Base-by-base conservation (phyloP, 2,888 invertebrate species). In the Odontocerum albicorne region DNA sequence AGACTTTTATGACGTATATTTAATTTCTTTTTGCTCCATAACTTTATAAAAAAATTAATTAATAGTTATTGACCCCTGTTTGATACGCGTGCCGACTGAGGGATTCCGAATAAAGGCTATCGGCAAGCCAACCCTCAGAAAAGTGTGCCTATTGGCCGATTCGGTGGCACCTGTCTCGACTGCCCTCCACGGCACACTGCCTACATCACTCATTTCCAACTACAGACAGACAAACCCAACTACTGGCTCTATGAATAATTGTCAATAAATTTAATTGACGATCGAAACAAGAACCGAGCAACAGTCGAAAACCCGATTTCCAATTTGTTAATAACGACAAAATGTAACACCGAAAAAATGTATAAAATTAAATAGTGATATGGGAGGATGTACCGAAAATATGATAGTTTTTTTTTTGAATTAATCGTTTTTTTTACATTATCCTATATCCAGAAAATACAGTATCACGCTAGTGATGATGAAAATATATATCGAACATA, bases 21-120 rank as follows among this genome's bases (percentile, higher is more conserved):
- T n/a, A n/a, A n/a, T n/a, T n/a, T n/a, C n/a, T n/a, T n/a, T n/a
- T n/a, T n/a, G n/a, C n/a, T n/a, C n/a, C n/a, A n/a, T n/a, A n/a
- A n/a, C n/a, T n/a, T n/a, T n/a, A 40, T 32, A 32, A 33, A 52
- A 38, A 53, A 38, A 27, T 36, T 38, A 45, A 53, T 47, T 54
- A 36, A n/a, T n/a, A n/a, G n/a, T n/a, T 50, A 17, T 40, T 27
- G 42, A 39, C 16, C 45, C 27, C 21, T 38, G 50, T 50, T 55
- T 49, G 50, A 49, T 49, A 55, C 49, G 20, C 55, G 55, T 55
- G 49, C 44, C 55, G 38, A 44, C 35, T 22, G 49, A 55, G 39
- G 49, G 49, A 49, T 50, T 55, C 44, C 50, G 55, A 49, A 55
- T 49, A 16, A 36, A 38, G 17, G 22, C 21, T n/a, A n/a, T n/a